These are phyloP conservation scores for Drosophila emarginata DNA, from an alignment of 2,888 invertebrate species.

Conservation along the genomic window DNA sequence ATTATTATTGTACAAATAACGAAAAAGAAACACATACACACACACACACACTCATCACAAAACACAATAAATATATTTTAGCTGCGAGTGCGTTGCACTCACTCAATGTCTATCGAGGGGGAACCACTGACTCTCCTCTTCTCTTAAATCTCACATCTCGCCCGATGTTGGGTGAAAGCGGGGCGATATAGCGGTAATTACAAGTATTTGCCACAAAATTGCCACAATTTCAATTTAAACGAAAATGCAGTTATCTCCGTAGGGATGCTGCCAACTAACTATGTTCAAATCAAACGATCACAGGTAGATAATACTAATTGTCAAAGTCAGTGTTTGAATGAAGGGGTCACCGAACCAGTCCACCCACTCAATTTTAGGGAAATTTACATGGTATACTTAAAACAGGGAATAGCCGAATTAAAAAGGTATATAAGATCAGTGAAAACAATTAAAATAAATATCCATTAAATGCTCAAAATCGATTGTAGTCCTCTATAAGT, in stretches of 20 bases:
- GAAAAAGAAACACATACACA: constrained; percentile 3
- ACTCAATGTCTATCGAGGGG: constrained; percentile 66
- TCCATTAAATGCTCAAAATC: no score
- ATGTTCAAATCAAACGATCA: constrained; percentile 27
- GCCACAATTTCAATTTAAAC: constrained; percentile 49
- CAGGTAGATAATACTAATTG: background rate
- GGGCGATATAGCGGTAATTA: constrained; percentile 51
- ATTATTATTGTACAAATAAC: constrained; percentile 44
- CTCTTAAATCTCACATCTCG: constrained; percentile 16
- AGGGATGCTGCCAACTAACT: constrained; percentile 25
- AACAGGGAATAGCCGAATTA: no score
- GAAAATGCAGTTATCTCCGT: constrained; percentile 26
- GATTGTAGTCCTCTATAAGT: no score
- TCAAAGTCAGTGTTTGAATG: constrained; percentile 2
- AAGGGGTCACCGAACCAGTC: constrained; percentile 5
- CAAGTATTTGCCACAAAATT: constrained; percentile 32
- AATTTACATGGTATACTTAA: background rate
- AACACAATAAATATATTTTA: constrained; percentile 32
- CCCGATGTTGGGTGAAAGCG: constrained; percentile 11
- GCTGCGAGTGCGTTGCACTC: constrained; percentile 64
- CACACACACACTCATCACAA: constrained; percentile 1
- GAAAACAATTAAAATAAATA: no score
- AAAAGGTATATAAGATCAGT: no score
- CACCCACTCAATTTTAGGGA: background rate
- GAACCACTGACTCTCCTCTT: constrained; percentile 34